Evolutionary conservation across 2,797 vertebrate species (phyloP).

Genomic region (Sus cebifrons): DNA sequence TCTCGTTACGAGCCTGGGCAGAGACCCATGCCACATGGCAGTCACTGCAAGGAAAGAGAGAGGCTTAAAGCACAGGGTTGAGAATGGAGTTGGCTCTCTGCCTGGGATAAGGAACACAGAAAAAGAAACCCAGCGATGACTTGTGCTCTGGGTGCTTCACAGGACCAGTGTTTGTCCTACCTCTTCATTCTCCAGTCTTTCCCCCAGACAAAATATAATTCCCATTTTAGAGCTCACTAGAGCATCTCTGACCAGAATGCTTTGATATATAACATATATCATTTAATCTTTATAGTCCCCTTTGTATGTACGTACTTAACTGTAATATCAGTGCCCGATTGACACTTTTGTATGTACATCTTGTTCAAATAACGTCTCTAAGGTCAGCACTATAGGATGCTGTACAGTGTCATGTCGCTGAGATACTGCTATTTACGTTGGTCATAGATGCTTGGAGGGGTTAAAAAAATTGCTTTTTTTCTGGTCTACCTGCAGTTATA

Average conservation of each 20-base stretch:
- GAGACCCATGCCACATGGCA: constrained; percentile 94
- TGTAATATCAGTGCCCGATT: neutral
- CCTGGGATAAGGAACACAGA: constrained; percentile 23
- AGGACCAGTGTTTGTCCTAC: neutral
- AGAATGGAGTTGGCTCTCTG: constrained; percentile 14
- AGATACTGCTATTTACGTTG: neutral
- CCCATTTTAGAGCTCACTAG: neutral
- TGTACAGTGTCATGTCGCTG: neutral
- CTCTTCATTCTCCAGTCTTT: constrained; percentile 2
- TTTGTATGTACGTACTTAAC: neutral
- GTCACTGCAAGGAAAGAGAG: constrained; percentile 91
- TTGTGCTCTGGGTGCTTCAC: neutral
- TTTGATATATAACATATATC: constrained; percentile 24
- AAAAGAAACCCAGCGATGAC: neutral
- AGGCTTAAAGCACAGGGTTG: neutral
- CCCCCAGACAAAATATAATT: constrained; percentile 45
- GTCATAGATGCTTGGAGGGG: neutral
- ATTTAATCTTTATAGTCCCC: constrained; percentile 6
- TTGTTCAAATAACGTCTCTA: neutral
- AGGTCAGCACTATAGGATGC: neutral
- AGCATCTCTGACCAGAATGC: neutral
- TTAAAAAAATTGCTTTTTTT: neutral
- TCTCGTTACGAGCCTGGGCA: constrained; percentile 93
- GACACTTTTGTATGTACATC: neutral
- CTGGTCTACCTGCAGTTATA: neutral